A percentile compares a stretch with the other conserved stretches of the same genome.
Conservation (phyloP, 2,113 vertebrate genomes). For the Athene cunicularia region DNA sequence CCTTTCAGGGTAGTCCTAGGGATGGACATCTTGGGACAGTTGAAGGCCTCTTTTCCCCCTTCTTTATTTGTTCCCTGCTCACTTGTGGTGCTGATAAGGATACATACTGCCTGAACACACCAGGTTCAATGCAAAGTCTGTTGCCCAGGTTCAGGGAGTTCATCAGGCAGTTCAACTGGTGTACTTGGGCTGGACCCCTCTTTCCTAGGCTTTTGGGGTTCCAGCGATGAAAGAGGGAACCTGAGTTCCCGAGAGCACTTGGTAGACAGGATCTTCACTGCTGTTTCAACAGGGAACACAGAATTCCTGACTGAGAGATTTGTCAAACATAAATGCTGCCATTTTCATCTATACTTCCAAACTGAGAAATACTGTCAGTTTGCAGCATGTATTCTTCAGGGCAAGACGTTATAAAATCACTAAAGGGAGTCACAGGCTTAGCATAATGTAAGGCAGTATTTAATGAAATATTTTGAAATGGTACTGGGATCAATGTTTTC, state of each 20-base stretch:
- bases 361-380: neutral
- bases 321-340: slow-evolving; percentile 22
- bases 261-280: neutral
- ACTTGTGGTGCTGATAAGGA: neutral
- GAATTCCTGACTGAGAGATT: neutral
- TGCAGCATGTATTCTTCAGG: neutral
- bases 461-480: neutral
- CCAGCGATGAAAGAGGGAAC: neutral
- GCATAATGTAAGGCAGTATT: neutral
- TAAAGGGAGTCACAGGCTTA: neutral
- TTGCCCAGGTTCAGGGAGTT: neutral
- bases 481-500: neutral
- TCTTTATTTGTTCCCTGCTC: neutral
- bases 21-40: neutral
- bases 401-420: neutral
- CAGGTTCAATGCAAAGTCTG: neutral
- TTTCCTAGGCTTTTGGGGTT: neutral
- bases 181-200: neutral
- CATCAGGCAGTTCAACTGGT: neutral
- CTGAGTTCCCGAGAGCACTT: neutral
- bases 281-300: neutral
- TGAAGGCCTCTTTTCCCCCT: neutral
- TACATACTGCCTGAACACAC: neutral
- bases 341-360: slow-evolving; percentile 10
- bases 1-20: neutral